Evolutionary conservation across 1,140 invertebrate species (phyloP).

Genomic region (Holcopasites calliopsidis): DNA sequence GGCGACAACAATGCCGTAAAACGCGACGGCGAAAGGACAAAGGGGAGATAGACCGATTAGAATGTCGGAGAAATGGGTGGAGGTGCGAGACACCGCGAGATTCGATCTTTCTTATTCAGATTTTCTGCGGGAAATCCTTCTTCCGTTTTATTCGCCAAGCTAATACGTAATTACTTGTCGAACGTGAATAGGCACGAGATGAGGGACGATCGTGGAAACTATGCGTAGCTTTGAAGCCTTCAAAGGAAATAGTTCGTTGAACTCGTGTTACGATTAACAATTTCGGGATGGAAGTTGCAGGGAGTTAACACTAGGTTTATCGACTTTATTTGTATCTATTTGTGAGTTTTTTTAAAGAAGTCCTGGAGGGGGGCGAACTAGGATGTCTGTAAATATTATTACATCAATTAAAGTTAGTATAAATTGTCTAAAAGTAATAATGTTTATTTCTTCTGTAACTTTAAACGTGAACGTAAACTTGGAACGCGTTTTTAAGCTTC

Average conservation of each 20-base stretch:
- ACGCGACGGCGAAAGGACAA: constrained; percentile 30
- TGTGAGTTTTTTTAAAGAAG: no score
- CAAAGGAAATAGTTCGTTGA: neutral
- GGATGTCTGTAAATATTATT: no score
- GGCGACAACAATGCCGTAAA: constrained; percentile 43
- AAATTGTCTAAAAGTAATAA: no score
- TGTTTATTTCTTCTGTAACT: no score
- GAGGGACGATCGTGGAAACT: neutral
- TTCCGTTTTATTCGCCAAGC: neutral
- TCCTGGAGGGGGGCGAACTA: no score
- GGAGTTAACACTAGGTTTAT: no score
- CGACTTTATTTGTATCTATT: no score
- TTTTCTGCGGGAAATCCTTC: constrained; percentile 4
- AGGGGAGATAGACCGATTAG: constrained; percentile 34
- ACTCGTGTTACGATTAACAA: neutral
- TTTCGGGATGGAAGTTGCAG: neutral
- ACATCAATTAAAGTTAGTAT: no score
- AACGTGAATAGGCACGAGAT: neutral
- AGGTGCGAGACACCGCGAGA: constrained; percentile 32
- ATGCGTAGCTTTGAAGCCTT: neutral
- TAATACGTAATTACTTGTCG: constrained; percentile 13
- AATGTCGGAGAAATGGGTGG: constrained; percentile 31
- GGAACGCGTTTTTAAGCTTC: no score
- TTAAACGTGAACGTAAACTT: no score
- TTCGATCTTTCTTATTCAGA: constrained; percentile 38